phyloP scores from a whole-genome alignment of 2,797 vertebrate species.

The Cacajao melanocephalus region DNA sequence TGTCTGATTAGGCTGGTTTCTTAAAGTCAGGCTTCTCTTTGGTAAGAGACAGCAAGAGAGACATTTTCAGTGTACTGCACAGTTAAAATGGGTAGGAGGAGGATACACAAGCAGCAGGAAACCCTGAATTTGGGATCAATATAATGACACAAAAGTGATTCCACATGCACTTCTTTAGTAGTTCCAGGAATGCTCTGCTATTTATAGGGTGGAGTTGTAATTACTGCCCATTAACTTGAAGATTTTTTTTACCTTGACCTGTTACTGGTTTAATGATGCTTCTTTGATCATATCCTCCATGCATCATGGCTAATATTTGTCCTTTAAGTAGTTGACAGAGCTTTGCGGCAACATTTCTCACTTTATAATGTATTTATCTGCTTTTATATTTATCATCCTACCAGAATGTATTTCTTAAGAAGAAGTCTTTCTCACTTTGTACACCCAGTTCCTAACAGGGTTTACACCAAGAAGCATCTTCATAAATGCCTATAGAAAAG shows the following conservation, averaged over 20 bases:
- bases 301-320: background rate
- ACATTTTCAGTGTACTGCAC: background rate
- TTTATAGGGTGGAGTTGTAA: background rate
- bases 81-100: background rate
- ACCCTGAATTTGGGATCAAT: background rate
- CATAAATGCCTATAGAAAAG: background rate
- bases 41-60: background rate
- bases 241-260: background rate
- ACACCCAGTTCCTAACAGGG: background rate
- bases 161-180: background rate
- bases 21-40: background rate
- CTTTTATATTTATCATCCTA: conserved; percentile 8
- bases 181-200: background rate
- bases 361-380: background rate
- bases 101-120: background rate
- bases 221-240: background rate
- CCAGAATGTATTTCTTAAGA: background rate
- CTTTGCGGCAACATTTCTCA: background rate
- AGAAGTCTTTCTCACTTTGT: background rate
- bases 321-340: background rate
- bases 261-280: background rate
- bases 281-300: background rate
- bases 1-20: conserved; percentile 46
- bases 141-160: background rate
- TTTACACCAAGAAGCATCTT: background rate